A percentile compares a stretch with the other conserved stretches of the same genome.
Evolutionary conservation across 2,888 invertebrate genomes (phyloP).

Genomic region (Ophion costatus): DNA sequence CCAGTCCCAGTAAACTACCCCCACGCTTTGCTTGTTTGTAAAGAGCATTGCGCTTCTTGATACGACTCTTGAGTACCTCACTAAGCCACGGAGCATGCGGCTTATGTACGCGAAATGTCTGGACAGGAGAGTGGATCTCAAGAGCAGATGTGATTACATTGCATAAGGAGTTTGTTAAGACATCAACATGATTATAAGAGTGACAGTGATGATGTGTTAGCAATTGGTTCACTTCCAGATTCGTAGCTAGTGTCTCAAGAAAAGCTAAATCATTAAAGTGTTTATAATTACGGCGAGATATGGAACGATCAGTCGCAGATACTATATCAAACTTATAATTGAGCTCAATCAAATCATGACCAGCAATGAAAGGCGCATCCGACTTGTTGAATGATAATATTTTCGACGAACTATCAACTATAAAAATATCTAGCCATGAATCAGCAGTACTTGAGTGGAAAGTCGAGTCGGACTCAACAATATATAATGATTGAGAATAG

Average conservation of each 20-base stretch:
- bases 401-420: neutral
- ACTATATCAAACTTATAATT: neutral
- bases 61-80: too few relatives aligned
- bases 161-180: too few relatives aligned
- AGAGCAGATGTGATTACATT: too few relatives aligned
- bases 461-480: neutral
- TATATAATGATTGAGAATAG: neutral
- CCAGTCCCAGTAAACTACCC: too few relatives aligned
- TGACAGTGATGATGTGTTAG: too few relatives aligned
- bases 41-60: too few relatives aligned
- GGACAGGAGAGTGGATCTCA: too few relatives aligned
- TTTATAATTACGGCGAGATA: neutral
- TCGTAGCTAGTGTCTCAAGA: neutral
- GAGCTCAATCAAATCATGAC: neutral
- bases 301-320: neutral
- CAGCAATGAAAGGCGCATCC: constrained; percentile 8
- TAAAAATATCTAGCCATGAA: constrained; percentile 13
- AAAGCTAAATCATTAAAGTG: neutral
- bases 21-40: too few relatives aligned
- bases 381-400: neutral
- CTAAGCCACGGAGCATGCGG: too few relatives aligned
- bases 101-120: too few relatives aligned
- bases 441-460: neutral
- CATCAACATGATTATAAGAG: too few relatives aligned
- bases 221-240: too few relatives aligned